Percentiles rank a stretch among this genome's conserved stretches.
phyloP scores from a whole-genome alignment of 2,888 invertebrate genomes.

The Andrena chrysosceles region DNA sequence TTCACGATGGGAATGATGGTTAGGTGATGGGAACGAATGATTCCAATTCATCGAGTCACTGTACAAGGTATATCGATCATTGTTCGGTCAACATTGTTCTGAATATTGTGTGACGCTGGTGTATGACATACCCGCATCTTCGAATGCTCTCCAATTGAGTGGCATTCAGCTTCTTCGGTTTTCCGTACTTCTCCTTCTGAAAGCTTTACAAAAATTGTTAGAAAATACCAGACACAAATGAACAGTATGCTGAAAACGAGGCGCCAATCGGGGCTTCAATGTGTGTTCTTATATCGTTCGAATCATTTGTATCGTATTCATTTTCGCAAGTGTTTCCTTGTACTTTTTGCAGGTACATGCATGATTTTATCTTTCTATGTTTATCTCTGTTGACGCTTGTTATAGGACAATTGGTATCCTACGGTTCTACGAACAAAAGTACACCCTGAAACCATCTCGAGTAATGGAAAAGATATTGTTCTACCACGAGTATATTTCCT shows the following conservation, averaged over 20 bases:
- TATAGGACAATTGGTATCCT: not conserved
- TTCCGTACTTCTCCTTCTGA: conserved; percentile 95
- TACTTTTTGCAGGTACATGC: too few species aligned
- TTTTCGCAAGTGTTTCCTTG: not conserved
- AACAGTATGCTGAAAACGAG: conserved; percentile 16
- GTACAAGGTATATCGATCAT: conserved; percentile 53
- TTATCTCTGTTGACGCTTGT: not conserved
- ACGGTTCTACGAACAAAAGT: not conserved
- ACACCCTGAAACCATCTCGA: not conserved
- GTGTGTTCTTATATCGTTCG: not conserved
- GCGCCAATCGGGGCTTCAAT: not conserved
- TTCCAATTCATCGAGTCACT: conserved; percentile 38
- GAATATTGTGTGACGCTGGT: conserved; percentile 74
- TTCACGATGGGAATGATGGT: not conserved
- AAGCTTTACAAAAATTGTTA: conserved; percentile 90
- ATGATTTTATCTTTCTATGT: not conserved
- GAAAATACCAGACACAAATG: conserved; percentile 59
- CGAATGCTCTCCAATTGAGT: conserved; percentile 92
- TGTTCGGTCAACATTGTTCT: conserved; percentile 49
- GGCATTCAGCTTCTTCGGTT: conserved; percentile 92
- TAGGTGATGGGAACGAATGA: conserved; percentile 24
- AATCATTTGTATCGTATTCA: not conserved
- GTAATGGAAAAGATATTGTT: not conserved
- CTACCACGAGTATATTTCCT: conserved; percentile 4
- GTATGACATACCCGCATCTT: conserved; percentile 90